Conservation (phyloP, 2,888 invertebrate genomes). For the Cheilosia soror region DNA sequence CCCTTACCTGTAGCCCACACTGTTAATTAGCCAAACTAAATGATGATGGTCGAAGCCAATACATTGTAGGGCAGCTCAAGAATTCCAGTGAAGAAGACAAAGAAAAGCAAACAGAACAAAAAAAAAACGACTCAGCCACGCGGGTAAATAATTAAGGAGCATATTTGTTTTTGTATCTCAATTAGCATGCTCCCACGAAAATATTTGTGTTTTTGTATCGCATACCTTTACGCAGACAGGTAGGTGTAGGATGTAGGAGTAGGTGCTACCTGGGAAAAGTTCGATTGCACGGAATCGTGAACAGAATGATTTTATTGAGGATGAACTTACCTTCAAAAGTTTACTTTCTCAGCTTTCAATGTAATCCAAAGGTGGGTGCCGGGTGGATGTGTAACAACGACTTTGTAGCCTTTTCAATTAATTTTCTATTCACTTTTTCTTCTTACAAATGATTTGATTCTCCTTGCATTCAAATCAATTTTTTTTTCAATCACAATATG, state of each 20-base stretch:
- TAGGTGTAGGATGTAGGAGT: not conserved
- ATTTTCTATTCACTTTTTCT: not conserved
- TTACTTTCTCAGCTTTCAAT: not conserved
- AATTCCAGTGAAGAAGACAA: slow-evolving; percentile 1
- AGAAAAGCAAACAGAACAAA: not conserved
- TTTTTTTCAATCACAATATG: slow-evolving; percentile 16
- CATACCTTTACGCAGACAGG: not conserved
- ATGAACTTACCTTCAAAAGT: slow-evolving; percentile 31
- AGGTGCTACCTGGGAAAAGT: slow-evolving; percentile 9
- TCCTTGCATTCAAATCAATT: not conserved
- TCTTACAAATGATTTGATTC: not conserved
- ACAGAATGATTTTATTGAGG: not conserved
- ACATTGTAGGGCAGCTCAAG: no score
- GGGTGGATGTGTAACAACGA: not conserved
- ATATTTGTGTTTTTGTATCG: not conserved
- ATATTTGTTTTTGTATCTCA: slow-evolving; percentile 50
- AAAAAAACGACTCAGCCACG: slow-evolving; percentile 27
- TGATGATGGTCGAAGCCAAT: no score
- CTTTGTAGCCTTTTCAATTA: slow-evolving; percentile 7
- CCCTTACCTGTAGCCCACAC: not conserved
- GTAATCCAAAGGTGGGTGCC: slow-evolving; percentile 28
- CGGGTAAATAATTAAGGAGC: slow-evolving; percentile 48
- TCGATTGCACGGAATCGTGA: not conserved
- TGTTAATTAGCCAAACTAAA: slow-evolving; percentile 5
- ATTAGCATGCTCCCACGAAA: slow-evolving; percentile 27